These are phyloP conservation scores for Babyrousa celebensis DNA, from an alignment of 2,797 vertebrate species.

Conservation along the genomic window DNA sequence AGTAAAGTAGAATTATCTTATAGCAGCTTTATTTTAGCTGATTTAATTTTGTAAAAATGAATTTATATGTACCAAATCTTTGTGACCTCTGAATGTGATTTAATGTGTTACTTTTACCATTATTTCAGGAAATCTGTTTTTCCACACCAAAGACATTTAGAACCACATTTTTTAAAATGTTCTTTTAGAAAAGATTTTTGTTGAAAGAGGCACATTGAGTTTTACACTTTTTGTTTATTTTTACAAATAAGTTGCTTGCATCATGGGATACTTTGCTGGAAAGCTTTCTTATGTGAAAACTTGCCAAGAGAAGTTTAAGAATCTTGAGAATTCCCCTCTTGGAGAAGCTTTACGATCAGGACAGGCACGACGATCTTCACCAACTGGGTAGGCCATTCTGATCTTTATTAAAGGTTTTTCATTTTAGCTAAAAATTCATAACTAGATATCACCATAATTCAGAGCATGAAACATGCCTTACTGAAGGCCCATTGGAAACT, in stretches of 20 bases:
- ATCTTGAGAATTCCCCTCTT: conserved; percentile 95
- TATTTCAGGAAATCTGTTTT: conserved; percentile 59
- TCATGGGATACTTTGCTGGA: conserved; percentile 94
- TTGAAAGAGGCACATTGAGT: conserved; percentile 42
- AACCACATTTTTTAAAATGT: neutral
- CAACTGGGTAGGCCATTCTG: conserved; percentile 91
- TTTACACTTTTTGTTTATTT: conserved; percentile 73
- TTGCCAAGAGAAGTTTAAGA: conserved; percentile 96
- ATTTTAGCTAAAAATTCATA: neutral
- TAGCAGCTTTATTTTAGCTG: conserved; percentile 43
- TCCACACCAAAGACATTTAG: conserved; percentile 57
- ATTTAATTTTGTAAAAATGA: conserved; percentile 54
- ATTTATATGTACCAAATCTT: conserved; percentile 37
- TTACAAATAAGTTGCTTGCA: conserved; percentile 92
- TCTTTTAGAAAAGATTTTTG: conserved; percentile 63
- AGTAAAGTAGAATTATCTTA: neutral
- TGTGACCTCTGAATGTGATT: conserved; percentile 41
- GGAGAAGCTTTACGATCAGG: conserved; percentile 93
- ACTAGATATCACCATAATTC: neutral
- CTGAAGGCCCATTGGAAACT: conserved; percentile 41
- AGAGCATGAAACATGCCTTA: neutral
- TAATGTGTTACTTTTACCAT: conserved; percentile 17
- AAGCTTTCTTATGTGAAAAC: conserved; percentile 96
- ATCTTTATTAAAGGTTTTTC: conserved; percentile 44
- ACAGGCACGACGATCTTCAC: conserved; percentile 88